Percentiles rank a stretch among this genome's conserved stretches.
Evolutionary conservation across 2,888 invertebrate species (phyloP).

Genomic region (Amorpha juglandis): DNA sequence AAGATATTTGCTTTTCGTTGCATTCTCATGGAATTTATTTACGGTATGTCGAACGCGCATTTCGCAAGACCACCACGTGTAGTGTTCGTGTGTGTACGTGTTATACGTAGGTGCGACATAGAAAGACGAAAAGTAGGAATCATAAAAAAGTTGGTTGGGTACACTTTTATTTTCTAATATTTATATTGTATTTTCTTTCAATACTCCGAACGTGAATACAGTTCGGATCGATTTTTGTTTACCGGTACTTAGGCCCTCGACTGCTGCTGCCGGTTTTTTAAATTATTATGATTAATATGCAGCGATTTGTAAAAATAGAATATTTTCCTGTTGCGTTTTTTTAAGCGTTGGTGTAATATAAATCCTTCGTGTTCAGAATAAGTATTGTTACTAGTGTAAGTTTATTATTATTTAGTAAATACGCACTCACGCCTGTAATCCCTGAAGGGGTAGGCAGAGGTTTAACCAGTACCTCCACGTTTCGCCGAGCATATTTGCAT

Average conservation of each 20-base stretch:
- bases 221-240: background rate
- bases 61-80: constrained; percentile 36
- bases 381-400: no score
- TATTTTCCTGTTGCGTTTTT: constrained; percentile 6
- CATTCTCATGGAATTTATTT: constrained; percentile 50
- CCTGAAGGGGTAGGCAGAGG: no score
- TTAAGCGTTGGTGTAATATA: no score
- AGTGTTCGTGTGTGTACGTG: constrained; percentile 42
- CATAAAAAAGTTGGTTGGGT: background rate
- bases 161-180: background rate
- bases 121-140: background rate
- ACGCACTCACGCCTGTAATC: no score
- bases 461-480: no score
- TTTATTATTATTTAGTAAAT: no score
- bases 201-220: background rate
- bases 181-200: no score
- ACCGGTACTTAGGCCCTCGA: background rate
- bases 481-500: no score
- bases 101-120: constrained; percentile 14
- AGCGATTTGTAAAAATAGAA: background rate
- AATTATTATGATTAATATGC: background rate
- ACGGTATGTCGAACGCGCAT: constrained; percentile 43
- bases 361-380: no score
- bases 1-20: constrained; percentile 48
- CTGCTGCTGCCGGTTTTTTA: background rate